Evolutionary conservation across 1,140 invertebrate species (phyloP).

Genomic region (Drosophila erecta): DNA sequence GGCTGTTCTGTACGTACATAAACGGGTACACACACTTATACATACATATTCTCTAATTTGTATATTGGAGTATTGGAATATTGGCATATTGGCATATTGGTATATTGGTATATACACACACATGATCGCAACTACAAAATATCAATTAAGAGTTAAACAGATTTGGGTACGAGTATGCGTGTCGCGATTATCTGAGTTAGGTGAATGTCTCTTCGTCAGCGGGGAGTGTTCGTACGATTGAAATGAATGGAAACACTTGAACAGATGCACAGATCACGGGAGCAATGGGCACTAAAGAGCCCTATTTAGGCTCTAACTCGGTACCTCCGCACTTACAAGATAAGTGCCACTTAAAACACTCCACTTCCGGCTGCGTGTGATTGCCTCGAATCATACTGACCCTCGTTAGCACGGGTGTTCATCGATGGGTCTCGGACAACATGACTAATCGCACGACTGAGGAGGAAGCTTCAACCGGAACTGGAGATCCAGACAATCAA

Average conservation of each 20-base stretch:
- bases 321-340: background rate
- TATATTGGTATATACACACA: slow-evolving; percentile 35
- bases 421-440: background rate
- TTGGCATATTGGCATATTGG: slow-evolving; percentile 23
- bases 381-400: background rate
- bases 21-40: slow-evolving; percentile 29
- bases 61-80: slow-evolving; percentile 27
- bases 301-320: background rate
- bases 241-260: slow-evolving; percentile 12
- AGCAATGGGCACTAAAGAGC: background rate
- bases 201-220: background rate
- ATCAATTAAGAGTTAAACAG: slow-evolving; percentile 25
- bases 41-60: slow-evolving; percentile 35
- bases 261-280: background rate
- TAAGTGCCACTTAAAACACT: background rate
- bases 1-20: slow-evolving; percentile 51
- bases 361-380: background rate
- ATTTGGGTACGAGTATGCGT: background rate
- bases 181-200: background rate
- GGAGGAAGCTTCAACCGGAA: background rate
- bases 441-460: background rate
- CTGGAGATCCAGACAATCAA: slow-evolving; percentile 8
- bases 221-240: background rate
- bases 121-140: slow-evolving; percentile 46
- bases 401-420: too few species aligned